Conservation (phyloP, 2,888 invertebrate genomes). For the Rhagonycha fulva region DNA sequence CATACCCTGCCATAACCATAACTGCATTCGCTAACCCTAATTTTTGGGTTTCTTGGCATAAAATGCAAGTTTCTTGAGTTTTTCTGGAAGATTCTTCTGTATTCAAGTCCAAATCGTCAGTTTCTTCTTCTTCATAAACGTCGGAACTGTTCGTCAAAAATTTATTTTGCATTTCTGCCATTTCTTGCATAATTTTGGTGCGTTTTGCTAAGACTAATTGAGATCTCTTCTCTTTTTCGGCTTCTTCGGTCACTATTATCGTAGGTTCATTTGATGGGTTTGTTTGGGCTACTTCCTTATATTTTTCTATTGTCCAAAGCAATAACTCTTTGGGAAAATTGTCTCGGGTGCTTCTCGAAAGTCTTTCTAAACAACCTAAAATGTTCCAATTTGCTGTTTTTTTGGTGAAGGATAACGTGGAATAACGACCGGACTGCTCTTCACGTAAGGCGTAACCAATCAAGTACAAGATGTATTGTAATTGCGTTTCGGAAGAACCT, state of each 20-base stretch:
- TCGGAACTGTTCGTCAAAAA: slow-evolving; percentile 90
- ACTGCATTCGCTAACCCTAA: slow-evolving; percentile 73
- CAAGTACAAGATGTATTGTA: slow-evolving; percentile 89
- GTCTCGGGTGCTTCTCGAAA: slow-evolving; percentile 72
- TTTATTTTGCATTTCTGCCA: slow-evolving; percentile 88
- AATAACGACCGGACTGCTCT: slow-evolving; percentile 78
- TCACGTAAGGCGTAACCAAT: slow-evolving; percentile 93
- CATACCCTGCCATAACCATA: slow-evolving; percentile 88
- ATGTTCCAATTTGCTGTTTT: slow-evolving; percentile 75
- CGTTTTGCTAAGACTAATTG: slow-evolving; percentile 85
- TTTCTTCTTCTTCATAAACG: slow-evolving; percentile 74
- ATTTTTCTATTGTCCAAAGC: slow-evolving; percentile 78
- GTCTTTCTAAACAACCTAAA: slow-evolving; percentile 70
- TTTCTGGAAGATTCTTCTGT: slow-evolving; percentile 56
- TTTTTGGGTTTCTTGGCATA: slow-evolving; percentile 92
- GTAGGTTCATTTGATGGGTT: slow-evolving; percentile 37
- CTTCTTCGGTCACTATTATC: slow-evolving; percentile 43
- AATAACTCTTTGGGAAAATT: slow-evolving; percentile 86
- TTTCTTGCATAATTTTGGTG: slow-evolving; percentile 90
- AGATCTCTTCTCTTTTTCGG: slow-evolving; percentile 79
- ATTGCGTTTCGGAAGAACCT: slow-evolving; percentile 87
- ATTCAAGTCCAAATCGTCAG: slow-evolving; percentile 57
- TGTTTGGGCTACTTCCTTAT: slow-evolving; percentile 63
- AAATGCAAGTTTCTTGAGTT: slow-evolving; percentile 76
- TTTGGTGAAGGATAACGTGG: slow-evolving; percentile 80